These are phyloP conservation scores for Drosophila pandora DNA, from an alignment of 1,140 invertebrate species.

Conservation along the genomic window DNA sequence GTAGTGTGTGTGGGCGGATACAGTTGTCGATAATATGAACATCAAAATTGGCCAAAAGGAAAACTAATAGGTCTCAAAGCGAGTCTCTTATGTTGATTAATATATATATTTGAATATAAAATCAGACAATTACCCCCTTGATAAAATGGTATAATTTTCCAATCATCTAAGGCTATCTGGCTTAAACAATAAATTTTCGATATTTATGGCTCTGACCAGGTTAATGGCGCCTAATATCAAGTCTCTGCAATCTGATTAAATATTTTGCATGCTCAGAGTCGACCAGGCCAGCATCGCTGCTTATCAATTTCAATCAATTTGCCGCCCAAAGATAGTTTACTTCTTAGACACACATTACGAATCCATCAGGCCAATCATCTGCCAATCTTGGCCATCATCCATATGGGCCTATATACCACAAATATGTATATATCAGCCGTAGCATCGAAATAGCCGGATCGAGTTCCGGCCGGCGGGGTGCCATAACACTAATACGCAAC, in stretches of 20 bases:
- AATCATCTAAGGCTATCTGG: conserved; percentile 1
- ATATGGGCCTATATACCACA: background rate
- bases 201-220: conserved; percentile 20
- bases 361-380: conserved; percentile 37
- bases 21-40: conserved; percentile 16
- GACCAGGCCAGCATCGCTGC: conserved; percentile 4
- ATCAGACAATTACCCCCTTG: background rate
- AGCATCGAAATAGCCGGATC: conserved; percentile 9
- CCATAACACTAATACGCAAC: conserved; percentile 53
- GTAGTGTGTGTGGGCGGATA: conserved; percentile 25
- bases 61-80: background rate
- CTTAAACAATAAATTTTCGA: conserved; percentile 13
- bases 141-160: background rate
- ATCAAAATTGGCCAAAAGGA: conserved; percentile 6
- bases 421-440: background rate
- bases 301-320: conserved; percentile 59
- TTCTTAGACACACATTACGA: conserved; percentile 42
- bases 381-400: conserved; percentile 14
- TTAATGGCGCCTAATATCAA: conserved; percentile 33
- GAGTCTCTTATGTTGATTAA: background rate
- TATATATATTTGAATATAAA: background rate
- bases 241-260: conserved; percentile 33
- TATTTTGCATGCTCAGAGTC: conserved; percentile 31
- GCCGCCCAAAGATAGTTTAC: conserved; percentile 23
- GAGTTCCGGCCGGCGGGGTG: conserved; percentile 24